These are phyloP conservation scores for Phalangium opilio DNA, from an alignment of 2,888 invertebrate genomes.

Conservation along the genomic window DNA sequence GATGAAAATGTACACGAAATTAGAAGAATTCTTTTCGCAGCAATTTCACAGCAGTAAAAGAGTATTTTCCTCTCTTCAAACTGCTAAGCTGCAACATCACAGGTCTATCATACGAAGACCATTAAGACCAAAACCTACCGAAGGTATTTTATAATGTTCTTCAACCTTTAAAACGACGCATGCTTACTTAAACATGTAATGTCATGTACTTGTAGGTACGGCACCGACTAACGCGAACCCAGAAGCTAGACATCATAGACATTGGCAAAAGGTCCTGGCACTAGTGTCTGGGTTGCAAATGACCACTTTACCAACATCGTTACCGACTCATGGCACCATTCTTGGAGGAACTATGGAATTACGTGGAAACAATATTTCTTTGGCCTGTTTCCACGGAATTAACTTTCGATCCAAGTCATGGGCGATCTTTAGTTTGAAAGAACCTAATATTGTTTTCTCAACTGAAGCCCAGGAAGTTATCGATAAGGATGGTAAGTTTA, in stretches of 20 bases:
- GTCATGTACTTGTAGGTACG: too few relatives aligned
- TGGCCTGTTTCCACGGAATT: slow-evolving; percentile 94
- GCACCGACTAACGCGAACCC: too few relatives aligned
- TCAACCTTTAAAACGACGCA: neutral
- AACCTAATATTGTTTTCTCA: slow-evolving; percentile 80
- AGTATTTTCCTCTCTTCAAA: slow-evolving; percentile 55
- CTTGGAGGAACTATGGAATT: slow-evolving; percentile 62
- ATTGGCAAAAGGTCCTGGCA: slow-evolving; percentile 80
- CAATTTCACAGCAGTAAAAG: slow-evolving; percentile 91
- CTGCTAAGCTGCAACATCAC: slow-evolving; percentile 31
- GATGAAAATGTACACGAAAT: slow-evolving; percentile 86
- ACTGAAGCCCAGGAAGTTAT: slow-evolving; percentile 70
- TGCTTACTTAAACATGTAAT: too few relatives aligned
- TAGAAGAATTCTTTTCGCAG: slow-evolving; percentile 94
- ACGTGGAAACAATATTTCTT: slow-evolving; percentile 60
- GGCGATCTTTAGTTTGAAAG: slow-evolving; percentile 84
- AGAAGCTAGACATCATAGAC: slow-evolving; percentile 56
- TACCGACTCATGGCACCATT: slow-evolving; percentile 53
- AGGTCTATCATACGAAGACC: slow-evolving; percentile 15
- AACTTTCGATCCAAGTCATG: slow-evolving; percentile 92
- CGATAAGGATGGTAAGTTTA: slow-evolving; percentile 19
- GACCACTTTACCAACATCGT: slow-evolving; percentile 33
- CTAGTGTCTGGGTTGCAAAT: slow-evolving; percentile 67
- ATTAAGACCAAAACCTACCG: slow-evolving; percentile 20
- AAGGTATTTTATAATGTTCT: slow-evolving; percentile 17